Conservation (phyloP, 2,888 invertebrate species). For the Biston stratarius region DNA sequence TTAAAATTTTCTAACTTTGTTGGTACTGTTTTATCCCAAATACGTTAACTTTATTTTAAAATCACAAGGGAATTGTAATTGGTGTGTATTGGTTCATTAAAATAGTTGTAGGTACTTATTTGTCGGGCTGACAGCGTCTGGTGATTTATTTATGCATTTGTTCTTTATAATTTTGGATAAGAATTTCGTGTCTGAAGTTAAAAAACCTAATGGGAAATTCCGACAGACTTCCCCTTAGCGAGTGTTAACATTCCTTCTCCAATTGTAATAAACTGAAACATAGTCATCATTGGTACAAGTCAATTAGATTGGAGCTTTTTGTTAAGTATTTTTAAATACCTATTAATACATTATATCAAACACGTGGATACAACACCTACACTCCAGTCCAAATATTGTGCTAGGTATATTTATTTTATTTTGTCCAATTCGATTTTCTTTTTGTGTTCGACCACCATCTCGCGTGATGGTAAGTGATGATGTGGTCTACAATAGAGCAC, state of each 20-base stretch:
- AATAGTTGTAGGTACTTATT: slow-evolving; percentile 68
- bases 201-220: slow-evolving; percentile 32
- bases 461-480: no score
- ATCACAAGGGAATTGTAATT: slow-evolving; percentile 72
- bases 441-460: no score
- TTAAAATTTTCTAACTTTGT: slow-evolving; percentile 65
- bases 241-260: slow-evolving; percentile 14
- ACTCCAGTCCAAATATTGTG: no score
- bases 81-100: slow-evolving; percentile 77
- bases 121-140: slow-evolving; percentile 65
- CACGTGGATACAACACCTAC: no score
- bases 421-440: no score
- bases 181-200: slow-evolving; percentile 18
- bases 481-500: no score
- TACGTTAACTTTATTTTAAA: slow-evolving; percentile 64
- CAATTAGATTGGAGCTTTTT: no score
- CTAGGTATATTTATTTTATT: no score
- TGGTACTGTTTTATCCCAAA: slow-evolving; percentile 55
- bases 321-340: no score
- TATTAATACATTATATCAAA: no score
- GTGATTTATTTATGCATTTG: slow-evolving; percentile 75
- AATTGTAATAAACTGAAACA: not conserved
- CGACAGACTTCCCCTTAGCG: slow-evolving; percentile 5
- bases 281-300: no score
- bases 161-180: slow-evolving; percentile 49